Percentiles rank a stretch among this genome's conserved stretches.
phyloP scores from a whole-genome alignment of 92 coral and sea anemone genomes.

The Zoanthus solanderi region DNA sequence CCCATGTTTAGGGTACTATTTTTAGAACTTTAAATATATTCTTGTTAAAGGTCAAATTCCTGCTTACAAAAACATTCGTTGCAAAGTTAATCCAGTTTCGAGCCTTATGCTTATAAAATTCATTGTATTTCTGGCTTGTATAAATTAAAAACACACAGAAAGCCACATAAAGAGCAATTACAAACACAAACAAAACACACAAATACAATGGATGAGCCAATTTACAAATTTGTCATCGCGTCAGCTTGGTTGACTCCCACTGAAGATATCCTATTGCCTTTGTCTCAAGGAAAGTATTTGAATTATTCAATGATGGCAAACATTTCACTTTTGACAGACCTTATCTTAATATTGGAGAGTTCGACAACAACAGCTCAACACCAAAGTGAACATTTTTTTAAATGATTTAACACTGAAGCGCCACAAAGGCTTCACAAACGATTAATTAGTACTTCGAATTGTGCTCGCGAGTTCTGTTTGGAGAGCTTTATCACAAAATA shows the following conservation, averaged over 20 bases:
- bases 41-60: neutral
- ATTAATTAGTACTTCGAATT: neutral
- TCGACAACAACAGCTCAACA: neutral
- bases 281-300: slow-evolving; percentile 16
- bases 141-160: neutral
- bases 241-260: neutral
- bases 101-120: neutral
- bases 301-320: neutral
- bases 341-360: neutral
- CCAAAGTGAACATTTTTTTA: neutral
- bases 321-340: neutral
- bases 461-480: neutral
- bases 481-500: slow-evolving; percentile 38
- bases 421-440: neutral
- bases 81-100: neutral
- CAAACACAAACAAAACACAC: slow-evolving; percentile 16
- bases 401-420: no score
- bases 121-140: neutral
- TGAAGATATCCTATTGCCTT: slow-evolving; percentile 20
- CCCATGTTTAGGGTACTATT: no score
- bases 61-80: neutral
- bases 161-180: neutral
- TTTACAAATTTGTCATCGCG: slow-evolving; percentile 35
- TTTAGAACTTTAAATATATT: no score
- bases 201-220: neutral